Evolutionary conservation across 2,113 vertebrate genomes (phyloP).

Genomic region (Neofelis nebulosa): DNA sequence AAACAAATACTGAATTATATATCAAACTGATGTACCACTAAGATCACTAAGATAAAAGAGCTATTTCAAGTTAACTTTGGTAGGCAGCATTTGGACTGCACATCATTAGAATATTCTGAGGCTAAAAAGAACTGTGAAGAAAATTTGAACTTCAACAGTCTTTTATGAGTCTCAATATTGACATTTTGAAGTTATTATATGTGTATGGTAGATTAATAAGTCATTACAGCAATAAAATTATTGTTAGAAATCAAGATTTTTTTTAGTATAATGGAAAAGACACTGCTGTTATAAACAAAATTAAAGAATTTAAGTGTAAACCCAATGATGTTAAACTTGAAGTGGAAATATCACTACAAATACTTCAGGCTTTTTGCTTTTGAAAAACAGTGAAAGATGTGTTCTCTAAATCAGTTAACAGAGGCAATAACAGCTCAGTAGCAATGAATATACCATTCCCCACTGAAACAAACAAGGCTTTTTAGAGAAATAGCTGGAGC

Average conservation of each 20-base stretch:
- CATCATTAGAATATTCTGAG: background rate
- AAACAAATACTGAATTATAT: conserved; percentile 24
- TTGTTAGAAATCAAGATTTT: background rate
- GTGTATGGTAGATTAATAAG: background rate
- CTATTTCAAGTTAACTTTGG: background rate
- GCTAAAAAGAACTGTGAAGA: background rate
- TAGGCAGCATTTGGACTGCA: background rate
- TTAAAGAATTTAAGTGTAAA: background rate
- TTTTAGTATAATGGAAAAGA: background rate
- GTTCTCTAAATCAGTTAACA: background rate
- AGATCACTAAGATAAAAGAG: conserved; percentile 8
- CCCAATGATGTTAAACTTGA: background rate
- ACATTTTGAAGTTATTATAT: background rate
- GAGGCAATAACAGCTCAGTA: background rate
- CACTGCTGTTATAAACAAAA: background rate
- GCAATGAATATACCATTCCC: background rate
- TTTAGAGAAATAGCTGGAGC: background rate
- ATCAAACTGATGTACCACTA: background rate
- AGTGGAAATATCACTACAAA: background rate
- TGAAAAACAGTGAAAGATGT: background rate
- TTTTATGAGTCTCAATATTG: background rate
- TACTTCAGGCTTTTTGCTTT: background rate
- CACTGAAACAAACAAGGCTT: background rate
- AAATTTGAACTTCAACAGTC: background rate
- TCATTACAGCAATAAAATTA: background rate